Evolutionary conservation across 2,888 invertebrate species (phyloP), one percentile per base, ranked within the genome.

Genomic region (Ennomos quercinarius): DNA sequence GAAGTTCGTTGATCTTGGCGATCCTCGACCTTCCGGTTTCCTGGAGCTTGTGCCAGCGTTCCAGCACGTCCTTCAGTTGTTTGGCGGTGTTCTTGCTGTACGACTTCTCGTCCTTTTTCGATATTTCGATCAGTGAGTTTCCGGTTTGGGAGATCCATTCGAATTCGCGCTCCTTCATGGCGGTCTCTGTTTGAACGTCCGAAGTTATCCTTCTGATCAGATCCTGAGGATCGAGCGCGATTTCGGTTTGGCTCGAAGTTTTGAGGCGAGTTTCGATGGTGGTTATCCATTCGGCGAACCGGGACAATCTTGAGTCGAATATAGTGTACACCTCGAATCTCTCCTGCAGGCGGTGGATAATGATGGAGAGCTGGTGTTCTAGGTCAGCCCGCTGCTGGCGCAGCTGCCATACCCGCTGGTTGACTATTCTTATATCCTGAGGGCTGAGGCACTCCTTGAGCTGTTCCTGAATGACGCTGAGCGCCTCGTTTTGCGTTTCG

Each of bases 381-480:
- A 97, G 84, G 70, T 98, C 97, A 0, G 95, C 95, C 68, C 97
- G 95, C 72, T 96, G 96, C 77, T 98, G 97, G 84, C 95, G 94
- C 52, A 97, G 83, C 61, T 97, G 93, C 95, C 97, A 96, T 64
- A 96, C 94, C 67, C 95, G 94, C 79, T 97, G 97, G 69, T 95
- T 95, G 47, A 97, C 94, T 10, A 95, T 92, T 79, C 97, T 96
- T 85, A 97, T 95, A 76, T 98, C 98, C 46, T 95, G 94, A 0
- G 97, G 97, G 80, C 96, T 97, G 6, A 98, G 93, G 72, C 96
- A 96, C 78, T 97, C 97, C 73, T 97, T 96, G 3, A 98, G 89
- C 82, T 97, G 96, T 80, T 97, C 97, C 71, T 97, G 96, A 36
- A 95, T 95, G 0, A 95, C 94, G 43, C 95, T 95, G 0, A 97